These are phyloP conservation scores for Fragum whitleyi DNA, from an alignment of 2,888 invertebrate genomes.

Conservation along the genomic window DNA sequence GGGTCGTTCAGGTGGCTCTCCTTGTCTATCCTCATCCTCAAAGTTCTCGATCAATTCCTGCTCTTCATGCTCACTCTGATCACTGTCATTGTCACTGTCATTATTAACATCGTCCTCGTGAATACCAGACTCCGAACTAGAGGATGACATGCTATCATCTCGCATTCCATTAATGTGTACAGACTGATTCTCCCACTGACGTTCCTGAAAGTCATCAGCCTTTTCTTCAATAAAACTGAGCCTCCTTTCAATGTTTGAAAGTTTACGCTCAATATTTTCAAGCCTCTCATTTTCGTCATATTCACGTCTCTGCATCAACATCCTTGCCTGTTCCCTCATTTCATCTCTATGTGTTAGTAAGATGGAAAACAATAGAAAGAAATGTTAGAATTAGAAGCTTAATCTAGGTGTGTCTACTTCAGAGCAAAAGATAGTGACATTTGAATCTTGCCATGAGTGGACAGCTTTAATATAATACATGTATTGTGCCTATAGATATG, in stretches of 20 bases:
- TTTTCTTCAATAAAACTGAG: slow-evolving; percentile 56
- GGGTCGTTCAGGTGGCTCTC: neutral
- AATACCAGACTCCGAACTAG: slow-evolving; percentile 68
- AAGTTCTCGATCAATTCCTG: neutral
- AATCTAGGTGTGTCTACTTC: too few relatives aligned
- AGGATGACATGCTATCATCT: slow-evolving; percentile 10
- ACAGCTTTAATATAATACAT: too few relatives aligned
- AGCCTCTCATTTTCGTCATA: slow-evolving; percentile 42
- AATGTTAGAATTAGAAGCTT: neutral
- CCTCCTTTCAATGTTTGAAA: slow-evolving; percentile 56
- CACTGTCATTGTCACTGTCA: slow-evolving; percentile 26
- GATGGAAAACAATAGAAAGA: slow-evolving; percentile 23
- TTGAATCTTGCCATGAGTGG: too few relatives aligned
- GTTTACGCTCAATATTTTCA: slow-evolving; percentile 55
- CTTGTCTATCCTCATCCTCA: neutral
- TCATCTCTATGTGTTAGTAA: slow-evolving; percentile 42
- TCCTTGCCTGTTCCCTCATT: slow-evolving; percentile 36
- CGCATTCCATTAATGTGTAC: slow-evolving; percentile 22
- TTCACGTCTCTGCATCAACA: slow-evolving; percentile 28
- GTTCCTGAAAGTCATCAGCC: slow-evolving; percentile 32
- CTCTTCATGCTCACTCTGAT: slow-evolving; percentile 7
- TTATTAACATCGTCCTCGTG: slow-evolving; percentile 44
- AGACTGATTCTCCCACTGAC: neutral
- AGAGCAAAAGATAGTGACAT: too few relatives aligned
- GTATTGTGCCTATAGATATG: too few relatives aligned